Base-by-base conservation (phyloP, 2,113 vertebrate species). In the Anhinga rufa region DNA sequence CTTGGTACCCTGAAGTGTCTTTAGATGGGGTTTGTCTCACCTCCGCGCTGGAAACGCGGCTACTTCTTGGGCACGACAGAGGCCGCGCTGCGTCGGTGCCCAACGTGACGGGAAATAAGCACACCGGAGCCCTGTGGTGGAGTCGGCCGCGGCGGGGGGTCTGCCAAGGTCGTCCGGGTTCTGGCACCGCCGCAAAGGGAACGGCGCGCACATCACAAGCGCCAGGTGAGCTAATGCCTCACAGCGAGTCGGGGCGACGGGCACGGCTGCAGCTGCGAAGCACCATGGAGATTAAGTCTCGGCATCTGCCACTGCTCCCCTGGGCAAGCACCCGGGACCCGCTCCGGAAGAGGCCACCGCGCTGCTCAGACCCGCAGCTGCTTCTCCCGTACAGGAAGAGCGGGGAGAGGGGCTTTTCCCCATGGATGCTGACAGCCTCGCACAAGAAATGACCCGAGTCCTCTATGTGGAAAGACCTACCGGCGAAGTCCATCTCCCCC, bases 161-260 rank as follows among this genome's bases (percentile, higher is more conserved):
- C 54, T 38, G 16, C 70, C 18, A 3, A 2, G 19, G 20, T 62
- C 12, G 14, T 22, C 46, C 32, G 1, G 9, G 28, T 12, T 2
- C 48, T 5, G 5, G 76, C 25, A 42, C 46, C 3, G 3, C 83
- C 17, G 32, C 4, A 22, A 14, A 8, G 54, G 42, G 60, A 32
- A 25, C 29, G 25, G 3, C 32, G 31, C 15, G 52, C 19, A 9
- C 52, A 14, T 19, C 64, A 0, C 16, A 3, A 34, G 46, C 11
- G 26, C 38, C 18, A 8, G 3, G 12, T 0, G 38, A 72, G 51
- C 13, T 5, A 42, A 28, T 8, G 26, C 26, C 64, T 64, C 32
- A 4, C 38, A 21, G 2, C 2, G 10, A 24, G 5, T 25, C 5
- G 0, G 3, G 32, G 42, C 1, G 9, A 31, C 48, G 1, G 42